A percentile compares a stretch with the other conserved stretches of the same genome.
phyloP scores from a whole-genome alignment of 2,797 vertebrate species.

The Semotilus atromaculatus region DNA sequence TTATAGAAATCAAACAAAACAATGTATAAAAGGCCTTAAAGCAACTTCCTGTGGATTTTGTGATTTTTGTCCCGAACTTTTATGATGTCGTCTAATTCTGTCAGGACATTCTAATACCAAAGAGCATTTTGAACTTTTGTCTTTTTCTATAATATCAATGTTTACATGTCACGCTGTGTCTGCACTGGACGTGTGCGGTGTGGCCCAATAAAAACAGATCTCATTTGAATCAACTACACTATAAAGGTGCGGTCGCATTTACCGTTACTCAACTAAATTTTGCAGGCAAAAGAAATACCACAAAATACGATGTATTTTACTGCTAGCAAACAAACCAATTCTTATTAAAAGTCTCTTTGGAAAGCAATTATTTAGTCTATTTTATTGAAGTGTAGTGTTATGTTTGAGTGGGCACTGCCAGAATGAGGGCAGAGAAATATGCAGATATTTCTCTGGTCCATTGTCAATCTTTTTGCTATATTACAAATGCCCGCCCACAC shows the following conservation, averaged over 20 bases:
- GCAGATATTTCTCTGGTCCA: neutral
- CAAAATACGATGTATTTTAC: neutral
- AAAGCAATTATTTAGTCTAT: too few species aligned
- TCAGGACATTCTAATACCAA: neutral
- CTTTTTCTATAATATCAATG: slow-evolving; percentile 10
- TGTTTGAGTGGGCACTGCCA: neutral
- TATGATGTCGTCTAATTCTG: neutral
- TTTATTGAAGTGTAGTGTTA: neutral
- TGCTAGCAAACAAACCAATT: too few species aligned
- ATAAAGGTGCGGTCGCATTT: slow-evolving; percentile 11
- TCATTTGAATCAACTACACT: neutral
- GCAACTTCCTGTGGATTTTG: neutral
- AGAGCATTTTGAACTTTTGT: neutral
- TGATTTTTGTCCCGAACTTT: neutral
- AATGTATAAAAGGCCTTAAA: neutral
- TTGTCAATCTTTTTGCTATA: neutral
- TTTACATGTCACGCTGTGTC: slow-evolving; percentile 30
- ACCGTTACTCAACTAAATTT: neutral
- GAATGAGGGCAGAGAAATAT: neutral
- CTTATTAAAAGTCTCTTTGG: too few species aligned
- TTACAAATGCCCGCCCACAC: neutral
- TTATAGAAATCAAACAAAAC: neutral
- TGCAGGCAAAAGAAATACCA: neutral
- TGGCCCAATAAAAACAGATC: neutral
- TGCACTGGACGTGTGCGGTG: neutral